phyloP scores from a whole-genome alignment of 2,113 vertebrate species.

The Lasiurus cinereus region DNA sequence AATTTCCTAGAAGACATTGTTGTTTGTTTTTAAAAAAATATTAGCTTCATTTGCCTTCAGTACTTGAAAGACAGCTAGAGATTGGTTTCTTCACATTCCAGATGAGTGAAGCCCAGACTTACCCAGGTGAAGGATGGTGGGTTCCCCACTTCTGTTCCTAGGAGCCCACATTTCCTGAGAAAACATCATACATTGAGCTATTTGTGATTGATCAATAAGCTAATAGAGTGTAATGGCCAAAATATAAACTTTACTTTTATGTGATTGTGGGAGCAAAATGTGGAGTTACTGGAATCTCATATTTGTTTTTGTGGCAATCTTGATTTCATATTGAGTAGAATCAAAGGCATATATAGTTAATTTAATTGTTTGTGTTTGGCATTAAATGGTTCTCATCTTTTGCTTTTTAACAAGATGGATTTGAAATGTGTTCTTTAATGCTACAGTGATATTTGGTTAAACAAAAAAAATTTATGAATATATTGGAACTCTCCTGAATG shows the following conservation, averaged over 20 bases:
- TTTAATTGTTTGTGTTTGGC: neutral
- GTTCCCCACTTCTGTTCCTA: neutral
- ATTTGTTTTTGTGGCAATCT: conserved; percentile 28
- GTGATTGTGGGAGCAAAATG: neutral
- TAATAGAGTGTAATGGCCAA: neutral
- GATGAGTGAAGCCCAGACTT: neutral
- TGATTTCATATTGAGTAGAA: conserved; percentile 8
- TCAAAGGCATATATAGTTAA: neutral
- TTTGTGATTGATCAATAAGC: neutral
- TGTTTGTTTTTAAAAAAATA: neutral
- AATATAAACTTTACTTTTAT: neutral
- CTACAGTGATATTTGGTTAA: neutral
- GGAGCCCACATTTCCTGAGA: neutral
- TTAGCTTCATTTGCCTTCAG: neutral
- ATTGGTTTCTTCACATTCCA: neutral
- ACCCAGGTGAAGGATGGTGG: neutral
- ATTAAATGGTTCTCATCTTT: neutral
- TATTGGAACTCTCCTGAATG: conserved; percentile 3
- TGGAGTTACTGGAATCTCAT: neutral
- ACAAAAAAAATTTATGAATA: neutral
- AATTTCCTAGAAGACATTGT: neutral
- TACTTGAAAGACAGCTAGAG: neutral
- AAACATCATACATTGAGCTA: neutral
- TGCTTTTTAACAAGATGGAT: neutral
- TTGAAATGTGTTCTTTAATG: conserved; percentile 27